Base-by-base conservation (phyloP, 64 coral and sea anemone genomes). In the Montipora cactus region DNA sequence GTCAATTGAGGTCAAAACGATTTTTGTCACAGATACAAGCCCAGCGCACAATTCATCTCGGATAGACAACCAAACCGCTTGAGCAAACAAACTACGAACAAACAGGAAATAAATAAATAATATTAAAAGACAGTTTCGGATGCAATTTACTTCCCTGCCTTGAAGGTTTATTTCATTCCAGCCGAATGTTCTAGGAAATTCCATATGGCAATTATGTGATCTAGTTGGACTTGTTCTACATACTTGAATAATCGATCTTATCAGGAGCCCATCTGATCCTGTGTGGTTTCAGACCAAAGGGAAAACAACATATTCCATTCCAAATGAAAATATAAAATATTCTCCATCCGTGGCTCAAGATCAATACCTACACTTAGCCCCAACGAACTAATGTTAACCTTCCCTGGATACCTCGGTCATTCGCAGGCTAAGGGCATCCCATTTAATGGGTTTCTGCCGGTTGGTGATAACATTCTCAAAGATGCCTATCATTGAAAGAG, bases 11-110 rank as follows among this genome's bases (percentile, higher is more conserved):
- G 62, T 21, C 62, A 48, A n/a, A 68, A 22, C 45, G 61, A 83
- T 66, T 66, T 37, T 78, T 46, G 16, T 49, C 64, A 48, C 16
- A 71, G 16, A 20, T 47, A 10, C 18, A 13, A 18, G 66, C 11
- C 66, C 19, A 9, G 37, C 19, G 15, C 16, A 25, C 62, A 8
- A 68, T 50, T 49, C 82, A 8, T 12, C 45, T 11, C 45, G 66
- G 8, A 45, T 47, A 59, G 51, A 19, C 7, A 20, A 71, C 45
- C 18, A 66, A 86, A 50, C 46, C 82, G 18, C n/a, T 1, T 16
- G n/a, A 73, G 66, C 82, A 86, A 86, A 86, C 45, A 70, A 50
- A 71, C 23, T 72, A 84, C 67, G 48, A 48, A 68, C 81, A 84
- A 23, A 67, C 46, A 64, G 46, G 15, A 4, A 49, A 18, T 49